A percentile compares a stretch with the other conserved stretches of the same genome.
phyloP scores from a whole-genome alignment of 1,140 invertebrate species.

The Oscheius sp. region DNA sequence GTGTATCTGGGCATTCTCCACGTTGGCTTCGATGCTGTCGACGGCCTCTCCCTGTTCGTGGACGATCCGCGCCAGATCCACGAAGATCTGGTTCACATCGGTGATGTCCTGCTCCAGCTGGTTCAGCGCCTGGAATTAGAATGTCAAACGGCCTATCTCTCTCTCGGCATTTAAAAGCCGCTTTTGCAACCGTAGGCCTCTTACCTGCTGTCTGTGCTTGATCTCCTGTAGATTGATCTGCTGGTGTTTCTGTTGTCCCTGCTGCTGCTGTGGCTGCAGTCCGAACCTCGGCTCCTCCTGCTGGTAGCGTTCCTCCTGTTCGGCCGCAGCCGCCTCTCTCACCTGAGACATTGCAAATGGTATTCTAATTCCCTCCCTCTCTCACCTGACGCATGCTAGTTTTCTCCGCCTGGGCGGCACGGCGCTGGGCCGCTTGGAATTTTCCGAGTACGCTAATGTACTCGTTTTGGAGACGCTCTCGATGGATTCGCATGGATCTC shows the following conservation, averaged over 20 bases:
- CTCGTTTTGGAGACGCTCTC: slow-evolving; percentile 86
- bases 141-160: neutral
- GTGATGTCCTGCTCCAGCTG: slow-evolving; percentile 23
- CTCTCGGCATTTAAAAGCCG: neutral
- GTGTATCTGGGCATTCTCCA: slow-evolving; percentile 82
- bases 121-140: neutral
- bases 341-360: neutral
- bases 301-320: neutral
- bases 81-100: slow-evolving; percentile 77
- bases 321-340: slow-evolving; percentile 20
- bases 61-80: slow-evolving; percentile 89
- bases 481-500: slow-evolving; percentile 82
- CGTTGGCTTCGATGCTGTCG: slow-evolving; percentile 89
- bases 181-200: neutral
- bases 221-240: slow-evolving; percentile 80
- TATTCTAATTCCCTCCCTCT: slow-evolving; percentile 18
- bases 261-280: slow-evolving; percentile 62
- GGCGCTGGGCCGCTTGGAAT: slow-evolving; percentile 73
- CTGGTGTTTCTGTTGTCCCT: slow-evolving; percentile 79
- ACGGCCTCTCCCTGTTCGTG: slow-evolving; percentile 94
- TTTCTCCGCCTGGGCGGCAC: slow-evolving; percentile 76
- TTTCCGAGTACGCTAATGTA: slow-evolving; percentile 86
- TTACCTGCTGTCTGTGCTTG: slow-evolving; percentile 84
- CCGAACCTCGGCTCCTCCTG: neutral
- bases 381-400: slow-evolving; percentile 62